Evolutionary conservation across 2,888 invertebrate species (phyloP).

Genomic region (Dioctria linearis): DNA sequence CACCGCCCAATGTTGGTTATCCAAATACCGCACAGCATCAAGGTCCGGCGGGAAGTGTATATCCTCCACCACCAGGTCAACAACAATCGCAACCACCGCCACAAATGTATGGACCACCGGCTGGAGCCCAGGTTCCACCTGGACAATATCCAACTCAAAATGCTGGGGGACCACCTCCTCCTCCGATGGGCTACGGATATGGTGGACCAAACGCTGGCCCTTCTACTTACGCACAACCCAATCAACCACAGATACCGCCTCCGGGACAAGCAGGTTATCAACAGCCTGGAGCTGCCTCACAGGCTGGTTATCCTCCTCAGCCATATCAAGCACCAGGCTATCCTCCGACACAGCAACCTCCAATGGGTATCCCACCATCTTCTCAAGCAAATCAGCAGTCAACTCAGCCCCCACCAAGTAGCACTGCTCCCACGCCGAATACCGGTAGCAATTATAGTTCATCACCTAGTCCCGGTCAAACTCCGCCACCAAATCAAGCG

Average conservation of each 20-base stretch:
- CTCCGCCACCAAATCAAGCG: constrained; percentile 62
- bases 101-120: constrained; percentile 69
- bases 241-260: constrained; percentile 63
- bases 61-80: constrained; percentile 71
- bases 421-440: constrained; percentile 61
- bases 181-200: constrained; percentile 71
- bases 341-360: constrained; percentile 67
- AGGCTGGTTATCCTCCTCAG: constrained; percentile 71
- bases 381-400: constrained; percentile 60
- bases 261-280: constrained; percentile 70
- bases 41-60: constrained; percentile 71
- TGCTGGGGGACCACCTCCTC: constrained; percentile 71
- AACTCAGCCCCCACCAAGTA: constrained; percentile 60
- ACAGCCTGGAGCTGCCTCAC: constrained; percentile 66
- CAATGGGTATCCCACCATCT: constrained; percentile 62
- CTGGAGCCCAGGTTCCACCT: constrained; percentile 71
- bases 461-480: constrained; percentile 72
- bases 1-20: constrained; percentile 70
- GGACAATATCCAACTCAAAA: constrained; percentile 67
- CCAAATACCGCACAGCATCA: constrained; percentile 71
- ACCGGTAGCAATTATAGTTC: constrained; percentile 70
- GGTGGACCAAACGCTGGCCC: constrained; percentile 71
- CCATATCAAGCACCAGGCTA: constrained; percentile 69
- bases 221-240: constrained; percentile 63
- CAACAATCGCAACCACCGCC: constrained; percentile 68